Percentiles rank a stretch among this genome's conserved stretches.
These are phyloP conservation scores for Denticeps clupeoides DNA, from an alignment of 2,797 vertebrate genomes.

Conservation along the genomic window DNA sequence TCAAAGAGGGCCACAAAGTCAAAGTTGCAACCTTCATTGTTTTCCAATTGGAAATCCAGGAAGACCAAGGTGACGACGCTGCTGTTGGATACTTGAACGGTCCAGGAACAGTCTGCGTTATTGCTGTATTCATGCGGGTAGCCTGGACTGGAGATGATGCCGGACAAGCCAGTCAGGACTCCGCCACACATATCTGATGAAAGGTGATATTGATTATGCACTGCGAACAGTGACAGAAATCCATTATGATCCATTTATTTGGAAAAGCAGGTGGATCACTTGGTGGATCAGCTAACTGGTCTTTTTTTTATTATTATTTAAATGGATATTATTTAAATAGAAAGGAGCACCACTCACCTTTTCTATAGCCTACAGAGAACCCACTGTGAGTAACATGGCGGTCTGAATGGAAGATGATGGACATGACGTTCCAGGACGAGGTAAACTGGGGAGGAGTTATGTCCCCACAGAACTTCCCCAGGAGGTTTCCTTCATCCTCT, in stretches of 20 bases:
- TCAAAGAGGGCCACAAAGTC: conserved; percentile 87
- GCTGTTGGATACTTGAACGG: conserved; percentile 62
- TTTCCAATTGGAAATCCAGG: conserved; percentile 88
- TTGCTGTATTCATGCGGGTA: conserved; percentile 91
- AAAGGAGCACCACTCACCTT: conserved; percentile 61
- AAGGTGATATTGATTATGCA: too few relatives aligned
- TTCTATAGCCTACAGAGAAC: conserved; percentile 77
- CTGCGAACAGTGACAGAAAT: too few relatives aligned
- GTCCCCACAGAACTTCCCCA: conserved; percentile 85
- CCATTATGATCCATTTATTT: too few relatives aligned
- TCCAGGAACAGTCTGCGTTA: conserved; percentile 83
- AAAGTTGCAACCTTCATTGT: conserved; percentile 78
- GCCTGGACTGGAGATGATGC: conserved; percentile 82
- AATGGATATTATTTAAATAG: neutral
- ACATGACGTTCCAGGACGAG: conserved; percentile 93
- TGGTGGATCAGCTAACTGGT: too few relatives aligned
- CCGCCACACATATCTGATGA: conserved; percentile 82
- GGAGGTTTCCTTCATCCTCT: conserved; percentile 78
- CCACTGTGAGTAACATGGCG: conserved; percentile 82
- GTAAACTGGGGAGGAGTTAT: conserved; percentile 76
- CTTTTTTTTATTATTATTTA: too few relatives aligned
- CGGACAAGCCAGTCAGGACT: conserved; percentile 80
- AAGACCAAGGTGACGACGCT: conserved; percentile 76
- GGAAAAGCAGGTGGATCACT: too few relatives aligned
- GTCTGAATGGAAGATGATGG: conserved; percentile 85